A percentile compares a stretch with the other conserved stretches of the same genome.
These are phyloP conservation scores for Tichodroma muraria DNA, from an alignment of 2,113 vertebrate species.

Conservation along the genomic window DNA sequence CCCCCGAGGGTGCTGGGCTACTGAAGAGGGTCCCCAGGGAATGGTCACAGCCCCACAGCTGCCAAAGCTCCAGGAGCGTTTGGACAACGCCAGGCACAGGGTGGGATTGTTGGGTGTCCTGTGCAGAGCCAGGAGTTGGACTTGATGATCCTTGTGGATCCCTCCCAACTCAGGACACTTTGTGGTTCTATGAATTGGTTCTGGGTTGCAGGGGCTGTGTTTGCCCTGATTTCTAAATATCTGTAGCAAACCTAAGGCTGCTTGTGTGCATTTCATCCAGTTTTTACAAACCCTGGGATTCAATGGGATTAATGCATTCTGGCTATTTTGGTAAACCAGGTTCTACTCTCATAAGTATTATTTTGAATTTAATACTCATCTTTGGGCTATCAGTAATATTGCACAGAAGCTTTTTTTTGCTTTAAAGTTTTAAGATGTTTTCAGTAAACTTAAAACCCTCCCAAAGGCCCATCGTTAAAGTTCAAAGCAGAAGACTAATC, in stretches of 20 bases:
- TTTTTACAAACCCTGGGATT: neutral
- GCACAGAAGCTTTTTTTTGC: neutral
- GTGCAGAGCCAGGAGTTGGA: neutral
- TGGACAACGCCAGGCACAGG: neutral
- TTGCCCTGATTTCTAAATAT: neutral
- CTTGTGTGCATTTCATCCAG: neutral
- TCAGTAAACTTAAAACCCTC: constrained; percentile 1
- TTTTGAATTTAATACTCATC: neutral
- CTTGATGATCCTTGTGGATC: neutral
- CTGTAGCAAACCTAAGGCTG: neutral
- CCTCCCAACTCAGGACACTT: neutral
- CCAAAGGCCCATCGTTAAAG: neutral
- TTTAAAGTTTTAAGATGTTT: constrained; percentile 6
- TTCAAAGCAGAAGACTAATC: constrained; percentile 29
- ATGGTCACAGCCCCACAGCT: rapidly evolving
- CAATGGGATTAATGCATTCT: neutral
- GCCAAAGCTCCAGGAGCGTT: neutral
- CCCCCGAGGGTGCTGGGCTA: neutral
- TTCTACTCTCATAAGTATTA: neutral
- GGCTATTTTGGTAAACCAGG: neutral
- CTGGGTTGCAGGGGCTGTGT: neutral
- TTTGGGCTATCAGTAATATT: neutral
- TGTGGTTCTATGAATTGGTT: neutral
- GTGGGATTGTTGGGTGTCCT: neutral
- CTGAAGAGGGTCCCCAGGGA: neutral